These are phyloP conservation scores for Eptesicus fuscus DNA, from an alignment of 2,113 vertebrate genomes.

Conservation along the genomic window DNA sequence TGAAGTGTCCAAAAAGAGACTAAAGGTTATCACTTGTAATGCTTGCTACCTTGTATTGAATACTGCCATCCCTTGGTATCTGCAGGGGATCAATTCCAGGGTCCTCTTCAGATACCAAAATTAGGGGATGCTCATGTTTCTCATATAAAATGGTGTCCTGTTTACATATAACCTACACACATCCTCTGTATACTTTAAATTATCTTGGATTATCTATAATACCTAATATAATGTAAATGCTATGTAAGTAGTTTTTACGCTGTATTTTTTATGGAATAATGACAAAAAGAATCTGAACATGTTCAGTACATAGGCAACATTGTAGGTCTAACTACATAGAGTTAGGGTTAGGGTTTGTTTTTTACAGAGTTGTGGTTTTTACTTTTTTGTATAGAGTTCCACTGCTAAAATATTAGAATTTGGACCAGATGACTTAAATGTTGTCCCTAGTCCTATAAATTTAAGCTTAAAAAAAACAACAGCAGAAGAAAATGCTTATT, in stretches of 20 bases:
- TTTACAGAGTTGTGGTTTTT: background rate
- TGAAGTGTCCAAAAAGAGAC: background rate
- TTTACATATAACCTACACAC: background rate
- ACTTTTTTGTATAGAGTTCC: background rate
- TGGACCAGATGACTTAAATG: background rate
- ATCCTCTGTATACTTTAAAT: background rate
- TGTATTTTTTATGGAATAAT: no score
- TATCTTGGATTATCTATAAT: background rate
- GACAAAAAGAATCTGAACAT: background rate
- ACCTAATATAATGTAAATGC: no score
- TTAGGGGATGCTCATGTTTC: background rate
- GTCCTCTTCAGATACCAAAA: background rate
- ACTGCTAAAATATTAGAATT: constrained; percentile 10
- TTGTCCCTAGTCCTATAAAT: background rate
- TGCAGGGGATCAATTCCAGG: background rate
- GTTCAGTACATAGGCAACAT: background rate
- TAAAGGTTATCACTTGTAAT: background rate
- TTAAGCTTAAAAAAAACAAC: constrained; percentile 41
- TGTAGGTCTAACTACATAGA: background rate
- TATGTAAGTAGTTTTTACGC: background rate
- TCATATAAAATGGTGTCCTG: background rate
- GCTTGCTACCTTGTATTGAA: background rate
- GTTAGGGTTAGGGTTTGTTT: background rate
- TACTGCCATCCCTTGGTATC: background rate
- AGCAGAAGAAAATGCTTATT: background rate